Base-by-base conservation (phyloP, 2,888 invertebrate species). In the Elmis aenea region DNA sequence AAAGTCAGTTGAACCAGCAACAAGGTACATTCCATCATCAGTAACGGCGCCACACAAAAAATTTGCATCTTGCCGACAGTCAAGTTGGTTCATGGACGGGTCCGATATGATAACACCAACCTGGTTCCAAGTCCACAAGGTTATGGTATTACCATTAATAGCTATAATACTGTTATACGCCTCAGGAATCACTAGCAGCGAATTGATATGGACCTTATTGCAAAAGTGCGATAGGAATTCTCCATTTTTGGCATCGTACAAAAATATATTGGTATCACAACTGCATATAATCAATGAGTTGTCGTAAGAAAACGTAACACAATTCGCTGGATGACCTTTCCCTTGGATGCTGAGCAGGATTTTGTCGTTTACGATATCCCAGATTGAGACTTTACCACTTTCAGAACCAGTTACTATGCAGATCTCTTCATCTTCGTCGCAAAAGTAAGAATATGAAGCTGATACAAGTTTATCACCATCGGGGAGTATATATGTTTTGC, bases 21-120 rank as follows among this genome's bases (percentile, higher is more conserved):
- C 62, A 29, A 73, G 53, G 49, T 67, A 70, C 23, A 59, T 52
- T 2, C 66, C 66, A 47, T 72, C 71, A 21, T 64, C 57, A 2
- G 70, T 70, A 13, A 70, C 51, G 2, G 68, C 57, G 9, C 68
- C 68, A 33, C 64, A 66, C 14, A 57, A 53, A 34, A 60, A 67
- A 33, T 40, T 38, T 2, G 48, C 45, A 23, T 55, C 48, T n/a
- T 51, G 35, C 12, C 28, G 29, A 12, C 33, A 33, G 26, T 48
- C 42, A 20, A 54, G 22, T 5, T 41, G 23, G 3, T 25, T 35
- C 5, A 37, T 23, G 11, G 31, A 3, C 11, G 36, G 40, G 3
- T 40, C 22, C 14, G n/a, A 13, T 18, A 18, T 13, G 13, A n/a
- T 5, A 6, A 26, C 26, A 11, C 36, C 44, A 24, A 22, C 20